phyloP scores from a whole-genome alignment of 1,140 invertebrate genomes.

The Calliopsis andreniformis region DNA sequence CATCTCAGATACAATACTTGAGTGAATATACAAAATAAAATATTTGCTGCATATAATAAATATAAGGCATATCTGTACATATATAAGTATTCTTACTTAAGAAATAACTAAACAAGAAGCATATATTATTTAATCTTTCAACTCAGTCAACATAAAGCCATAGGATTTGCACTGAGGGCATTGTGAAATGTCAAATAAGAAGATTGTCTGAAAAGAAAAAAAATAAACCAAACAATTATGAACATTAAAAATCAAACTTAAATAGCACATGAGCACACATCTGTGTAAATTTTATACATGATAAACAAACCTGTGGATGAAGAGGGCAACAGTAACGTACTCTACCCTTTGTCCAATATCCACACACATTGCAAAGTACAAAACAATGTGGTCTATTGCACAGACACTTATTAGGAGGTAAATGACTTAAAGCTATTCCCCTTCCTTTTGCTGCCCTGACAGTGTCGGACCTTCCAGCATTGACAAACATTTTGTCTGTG shows the following conservation, averaged over 20 bases:
- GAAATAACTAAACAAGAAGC: neutral
- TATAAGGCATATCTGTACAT: neutral
- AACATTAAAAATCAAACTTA: neutral
- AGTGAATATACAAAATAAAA: neutral
- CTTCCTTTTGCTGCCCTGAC: neutral
- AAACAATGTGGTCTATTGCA: constrained; percentile 43
- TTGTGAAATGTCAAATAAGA: constrained; percentile 55
- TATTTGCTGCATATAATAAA: neutral
- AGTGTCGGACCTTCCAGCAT: neutral
- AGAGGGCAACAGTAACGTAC: constrained; percentile 52
- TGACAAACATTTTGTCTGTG: neutral
- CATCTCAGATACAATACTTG: neutral
- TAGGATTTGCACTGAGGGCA: constrained; percentile 53
- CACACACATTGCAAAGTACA: constrained; percentile 60
- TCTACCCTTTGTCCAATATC: constrained; percentile 52
- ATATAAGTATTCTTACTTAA: neutral
- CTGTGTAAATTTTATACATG: neutral
- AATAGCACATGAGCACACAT: neutral
- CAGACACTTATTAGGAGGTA: constrained; percentile 20
- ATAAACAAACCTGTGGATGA: constrained; percentile 55
- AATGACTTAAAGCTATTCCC: neutral
- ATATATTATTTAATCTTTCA: neutral
- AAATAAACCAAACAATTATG: neutral
- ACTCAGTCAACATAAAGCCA: constrained; percentile 53
- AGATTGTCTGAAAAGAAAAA: constrained; percentile 51